phyloP scores from a whole-genome alignment of 2,113 vertebrate genomes.

The Peromyscus leucopus region DNA sequence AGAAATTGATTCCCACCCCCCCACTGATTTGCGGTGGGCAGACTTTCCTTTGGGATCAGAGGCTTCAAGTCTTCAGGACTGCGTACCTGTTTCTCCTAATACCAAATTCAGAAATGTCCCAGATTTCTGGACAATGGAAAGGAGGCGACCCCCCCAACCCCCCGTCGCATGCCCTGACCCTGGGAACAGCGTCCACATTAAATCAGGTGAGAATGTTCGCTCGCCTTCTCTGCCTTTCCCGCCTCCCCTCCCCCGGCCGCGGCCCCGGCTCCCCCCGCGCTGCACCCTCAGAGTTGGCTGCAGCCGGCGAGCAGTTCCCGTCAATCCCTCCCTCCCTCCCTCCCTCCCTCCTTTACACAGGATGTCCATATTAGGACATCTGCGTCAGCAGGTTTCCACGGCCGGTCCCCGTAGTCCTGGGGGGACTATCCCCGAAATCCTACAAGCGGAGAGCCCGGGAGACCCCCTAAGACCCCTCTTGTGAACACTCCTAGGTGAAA shows the following conservation, averaged over 20 bases:
- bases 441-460: neutral
- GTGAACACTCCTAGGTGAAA: fast-evolving
- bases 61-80: neutral
- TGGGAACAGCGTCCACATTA: slow-evolving; percentile 67
- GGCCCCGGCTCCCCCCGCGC: slow-evolving; percentile 71
- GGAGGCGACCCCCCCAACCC: neutral
- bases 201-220: slow-evolving; percentile 72
- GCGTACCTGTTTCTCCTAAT: neutral
- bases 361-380: slow-evolving; percentile 92
- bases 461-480: neutral
- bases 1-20: neutral
- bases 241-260: slow-evolving; percentile 72
- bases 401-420: slow-evolving; percentile 60
- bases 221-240: slow-evolving; percentile 46
- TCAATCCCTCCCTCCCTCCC: slow-evolving; percentile 87
- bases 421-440: neutral
- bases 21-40: neutral
- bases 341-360: slow-evolving; percentile 86
- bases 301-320: slow-evolving; percentile 87
- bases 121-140: neutral
- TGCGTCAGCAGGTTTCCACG: slow-evolving; percentile 91
- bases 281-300: slow-evolving; percentile 85
- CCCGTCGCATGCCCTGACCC: slow-evolving; percentile 18
- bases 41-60: neutral
- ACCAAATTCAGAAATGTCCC: neutral